Percentiles rank a stretch among this genome's conserved stretches.
Conservation (phyloP, 2,888 invertebrate species). For the Ormyrus labotus region DNA sequence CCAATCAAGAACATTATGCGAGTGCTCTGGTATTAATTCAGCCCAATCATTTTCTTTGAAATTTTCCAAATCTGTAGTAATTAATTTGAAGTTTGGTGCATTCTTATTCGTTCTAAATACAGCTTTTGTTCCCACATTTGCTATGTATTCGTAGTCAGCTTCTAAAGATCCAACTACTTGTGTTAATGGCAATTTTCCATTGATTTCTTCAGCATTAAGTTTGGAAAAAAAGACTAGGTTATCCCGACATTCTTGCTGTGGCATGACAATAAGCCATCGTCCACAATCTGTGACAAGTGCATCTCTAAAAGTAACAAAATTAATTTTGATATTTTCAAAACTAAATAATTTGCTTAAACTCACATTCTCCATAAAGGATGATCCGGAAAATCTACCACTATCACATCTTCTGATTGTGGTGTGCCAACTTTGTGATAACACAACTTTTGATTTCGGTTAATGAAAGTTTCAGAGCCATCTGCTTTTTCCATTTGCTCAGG, state of each 20-base stretch:
- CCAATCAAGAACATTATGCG: constrained; percentile 93
- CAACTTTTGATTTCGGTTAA: constrained; percentile 93
- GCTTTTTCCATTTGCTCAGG: constrained; percentile 88
- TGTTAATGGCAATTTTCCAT: constrained; percentile 82
- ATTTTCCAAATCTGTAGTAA: constrained; percentile 87
- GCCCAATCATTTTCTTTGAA: constrained; percentile 87
- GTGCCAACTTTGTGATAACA: constrained; percentile 94
- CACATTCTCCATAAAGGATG: constrained; percentile 95
- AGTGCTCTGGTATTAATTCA: constrained; percentile 89
- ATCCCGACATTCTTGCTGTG: constrained; percentile 93
- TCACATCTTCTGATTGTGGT: constrained; percentile 88
- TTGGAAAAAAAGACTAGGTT: constrained; percentile 92
- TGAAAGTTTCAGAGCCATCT: constrained; percentile 94
- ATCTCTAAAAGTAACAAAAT: constrained; percentile 78
- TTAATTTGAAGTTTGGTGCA: constrained; percentile 93
- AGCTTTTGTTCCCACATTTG: constrained; percentile 89
- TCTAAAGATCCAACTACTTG: constrained; percentile 93
- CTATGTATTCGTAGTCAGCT: constrained; percentile 96
- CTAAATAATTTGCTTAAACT: constrained; percentile 69
- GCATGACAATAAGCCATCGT: constrained; percentile 88
- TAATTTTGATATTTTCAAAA: constrained; percentile 12
- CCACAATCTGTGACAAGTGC: constrained; percentile 95
- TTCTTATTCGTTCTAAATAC: constrained; percentile 95
- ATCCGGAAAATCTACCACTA: constrained; percentile 92
- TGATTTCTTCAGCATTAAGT: constrained; percentile 82